Base-by-base conservation (phyloP, 2,888 invertebrate species). In the Athalia circularis region DNA sequence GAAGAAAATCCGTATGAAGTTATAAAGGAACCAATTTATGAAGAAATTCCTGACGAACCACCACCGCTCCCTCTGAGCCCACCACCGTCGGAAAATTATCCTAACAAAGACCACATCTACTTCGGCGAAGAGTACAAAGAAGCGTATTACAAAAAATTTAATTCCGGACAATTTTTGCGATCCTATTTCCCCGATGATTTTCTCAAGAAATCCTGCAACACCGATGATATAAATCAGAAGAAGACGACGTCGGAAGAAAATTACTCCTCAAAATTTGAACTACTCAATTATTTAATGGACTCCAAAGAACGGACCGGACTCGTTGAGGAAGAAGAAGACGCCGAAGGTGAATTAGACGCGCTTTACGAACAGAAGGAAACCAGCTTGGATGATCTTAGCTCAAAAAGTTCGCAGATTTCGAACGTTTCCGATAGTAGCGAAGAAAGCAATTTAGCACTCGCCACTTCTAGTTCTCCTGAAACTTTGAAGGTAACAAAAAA, bases 351-450 rank as follows among this genome's bases (percentile, higher is more conserved):
- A 45, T 78, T 90, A n/a, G 90, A 90, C 54, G 90, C 92, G 29
- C 88, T 92, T 61, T 92, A 92, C 80, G 91, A 92, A 81, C 90
- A 91, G 79, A 90, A 91, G 76, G 89, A 92, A 86, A 84, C 91
- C 61, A 90, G 90, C 75, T 87, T 91, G 79, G 90, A 91, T 0
- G 94, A 93, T 85, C 90, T 93, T 15, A 94, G 94, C 86, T 94
- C 94, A 86, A 93, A 95, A 80, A 94, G 94, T 65, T 96, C 95
- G 82, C 95, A 96, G 84, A 92, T 96, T 83, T 96, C 96, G 70
- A 94, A 95, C 79, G 94, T 95, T n/a, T 96, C 96, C 80, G 96
- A 96, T 89, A 96, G 96, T 65, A 96, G 96, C 88, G 96, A 96
- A 90, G 96, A 96, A 84, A 95, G 94, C 87, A 95, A 95, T 48